These are phyloP conservation scores for Bembecia ichneumoniformis DNA, from an alignment of 2,888 invertebrate genomes.

Conservation along the genomic window DNA sequence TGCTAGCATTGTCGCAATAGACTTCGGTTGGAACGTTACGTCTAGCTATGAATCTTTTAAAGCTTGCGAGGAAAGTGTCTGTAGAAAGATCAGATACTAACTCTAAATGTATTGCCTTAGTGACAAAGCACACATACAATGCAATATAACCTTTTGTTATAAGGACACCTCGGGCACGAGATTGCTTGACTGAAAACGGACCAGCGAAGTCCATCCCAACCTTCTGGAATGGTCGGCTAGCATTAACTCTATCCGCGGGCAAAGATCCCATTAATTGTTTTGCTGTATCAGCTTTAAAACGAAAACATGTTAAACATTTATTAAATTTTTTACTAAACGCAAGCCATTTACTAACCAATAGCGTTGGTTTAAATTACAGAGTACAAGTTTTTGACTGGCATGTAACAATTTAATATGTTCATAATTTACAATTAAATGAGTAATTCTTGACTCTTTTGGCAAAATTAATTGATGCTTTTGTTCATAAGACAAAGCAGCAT, in stretches of 20 bases:
- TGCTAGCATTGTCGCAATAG: constrained; percentile 9
- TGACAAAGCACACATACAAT: constrained; percentile 3
- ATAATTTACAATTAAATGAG: too few relatives aligned
- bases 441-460: too few relatives aligned
- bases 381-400: neutral
- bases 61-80: constrained; percentile 7
- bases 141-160: neutral
- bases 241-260: constrained; percentile 1
- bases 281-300: constrained; percentile 2
- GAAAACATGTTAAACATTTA: constrained; percentile 7
- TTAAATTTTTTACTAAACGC: constrained; percentile 3
- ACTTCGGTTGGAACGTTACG: constrained; percentile 7
- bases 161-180: neutral
- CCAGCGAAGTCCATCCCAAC: constrained; percentile 4
- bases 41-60: constrained; percentile 8
- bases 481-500: too few relatives aligned
- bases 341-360: constrained; percentile 6
- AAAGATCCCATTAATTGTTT: constrained; percentile 7
- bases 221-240: constrained; percentile 1
- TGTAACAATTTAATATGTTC: constrained; percentile 3
- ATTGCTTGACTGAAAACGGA: too few relatives aligned
- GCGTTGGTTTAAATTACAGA: constrained; percentile 1
- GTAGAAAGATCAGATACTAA: too few relatives aligned
- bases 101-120: too few relatives aligned
- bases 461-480: too few relatives aligned